Evolutionary conservation across 2,797 vertebrate genomes (phyloP), one percentile per base, ranked within the genome.

Genomic region (Melanotaenia parkinsoni): DNA sequence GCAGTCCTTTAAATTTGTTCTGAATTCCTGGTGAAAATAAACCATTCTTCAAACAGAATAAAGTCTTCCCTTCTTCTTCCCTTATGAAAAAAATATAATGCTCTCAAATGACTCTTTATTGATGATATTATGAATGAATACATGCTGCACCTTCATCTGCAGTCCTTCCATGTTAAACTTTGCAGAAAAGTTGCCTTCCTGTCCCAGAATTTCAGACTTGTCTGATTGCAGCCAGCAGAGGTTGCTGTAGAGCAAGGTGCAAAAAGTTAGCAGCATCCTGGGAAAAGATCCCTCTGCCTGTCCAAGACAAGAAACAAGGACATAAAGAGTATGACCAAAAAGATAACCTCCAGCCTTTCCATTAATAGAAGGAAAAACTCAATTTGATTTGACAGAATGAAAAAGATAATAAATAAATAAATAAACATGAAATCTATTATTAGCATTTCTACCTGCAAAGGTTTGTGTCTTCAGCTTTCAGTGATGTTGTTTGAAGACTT

Each of bases 181-280:
- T 40, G 35, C 14, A 43, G 18, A 58, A 69, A 47, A 65, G 24
- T 66, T 68, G 18, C 30, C 56, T 45, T 22, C 1, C 2, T 50
- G 37, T 57, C 65, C 30, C 37, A 37, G 5, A 9, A 50, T 56
- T 13, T 24, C 37, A 22, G 32, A 10, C 45, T 50, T 38, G 45
- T 63, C 58, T 63, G 58, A 14, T 35, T 69, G 38, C 18, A 24
- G 68, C 89, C 91, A 91, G 82, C 66, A 77, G 84, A 88, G 83
- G 91, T 77, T 37, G 81, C 75, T 85, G 63, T 51, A 69, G 74
- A 82, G 18, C 8, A 51, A 37, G 60, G 53, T 61, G 74, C 43
- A 60, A 11, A 4, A 32, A 33, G 58, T 45, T 11, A 35, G 38
- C 35, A 32, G n/a, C 65, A 14, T 30, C 16, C n/a, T 16, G 4